Evolutionary conservation across 2,888 invertebrate genomes (phyloP), one percentile per base, ranked within the genome.

Genomic region (Crioceris asparagi): DNA sequence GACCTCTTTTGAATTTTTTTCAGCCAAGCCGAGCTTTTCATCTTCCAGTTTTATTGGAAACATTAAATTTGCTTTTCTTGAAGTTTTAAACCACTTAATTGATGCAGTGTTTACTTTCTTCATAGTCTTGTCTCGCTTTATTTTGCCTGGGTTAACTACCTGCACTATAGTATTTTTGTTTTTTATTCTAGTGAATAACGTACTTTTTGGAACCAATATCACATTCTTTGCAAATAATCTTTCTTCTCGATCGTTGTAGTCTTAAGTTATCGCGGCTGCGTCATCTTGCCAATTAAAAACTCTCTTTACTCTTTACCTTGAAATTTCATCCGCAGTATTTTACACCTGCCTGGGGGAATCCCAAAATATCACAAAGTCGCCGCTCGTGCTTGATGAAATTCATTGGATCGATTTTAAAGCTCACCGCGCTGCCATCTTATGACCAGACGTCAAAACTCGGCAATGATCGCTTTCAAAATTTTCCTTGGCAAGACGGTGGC

Each of bases 21-120:
- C 26, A 25, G 7, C 26, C 26, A 25, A 11, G 4, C 7, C 7
- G 26, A 25, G 7, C 26, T 25, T 25, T n/a, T n/a, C n/a, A n/a
- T n/a, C n/a, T n/a, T n/a, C n/a, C n/a, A n/a, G n/a, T n/a, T n/a
- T n/a, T n/a, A n/a, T n/a, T n/a, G n/a, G n/a, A n/a, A n/a, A n/a
- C n/a, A n/a, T n/a, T n/a, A 39, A 35, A 26, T 36, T 39, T 32
- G 16, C 17, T 10, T 36, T 31, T 30, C 35, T 29, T 17, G 35
- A 12, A 21, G 35, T n/a, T 30, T 10, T 17, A 39, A 39, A 36
- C 39, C 39, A 39, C 18, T 32, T 35, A 3, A n/a, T n/a, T n/a
- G n/a, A n/a, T n/a, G n/a, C n/a, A n/a, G 27, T 30, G 4, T 35
- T 39, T 35, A 39, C 26, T 4, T 4, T 25, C 26, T 25, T 25